These are phyloP conservation scores for Sinelater perroti DNA, from an alignment of 2,888 invertebrate genomes.

Conservation along the genomic window DNA sequence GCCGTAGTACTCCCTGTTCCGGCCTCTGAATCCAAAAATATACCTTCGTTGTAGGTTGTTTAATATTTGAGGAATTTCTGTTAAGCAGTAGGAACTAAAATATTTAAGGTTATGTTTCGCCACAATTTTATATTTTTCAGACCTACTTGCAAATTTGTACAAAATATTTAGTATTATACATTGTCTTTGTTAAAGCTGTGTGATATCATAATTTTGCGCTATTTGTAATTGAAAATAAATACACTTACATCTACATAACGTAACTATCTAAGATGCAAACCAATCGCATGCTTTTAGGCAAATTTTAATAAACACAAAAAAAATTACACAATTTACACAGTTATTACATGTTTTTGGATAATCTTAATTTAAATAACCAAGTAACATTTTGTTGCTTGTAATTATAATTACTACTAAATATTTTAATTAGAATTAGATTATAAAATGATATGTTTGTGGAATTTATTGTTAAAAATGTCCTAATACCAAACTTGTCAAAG, in stretches of 20 bases:
- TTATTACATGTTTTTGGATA: too few relatives aligned
- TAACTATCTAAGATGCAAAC: neutral
- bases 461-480: too few relatives aligned
- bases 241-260: too few relatives aligned
- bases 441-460: too few relatives aligned
- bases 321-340: too few relatives aligned
- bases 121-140: neutral
- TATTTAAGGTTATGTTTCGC: slow-evolving; percentile 15
- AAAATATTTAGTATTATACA: slow-evolving; percentile 3
- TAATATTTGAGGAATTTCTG: neutral
- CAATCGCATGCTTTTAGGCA: neutral
- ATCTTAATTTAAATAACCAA: too few relatives aligned
- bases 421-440: neutral
- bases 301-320: too few relatives aligned
- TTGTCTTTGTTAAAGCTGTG: neutral
- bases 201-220: neutral
- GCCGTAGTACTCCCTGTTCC: slow-evolving; percentile 73
- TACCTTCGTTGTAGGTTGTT: slow-evolving; percentile 41
- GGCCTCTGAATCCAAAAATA: slow-evolving; percentile 29
- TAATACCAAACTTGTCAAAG: neutral
- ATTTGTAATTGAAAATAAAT: neutral
- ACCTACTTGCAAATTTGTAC: slow-evolving; percentile 7
- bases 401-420: neutral
- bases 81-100: neutral
- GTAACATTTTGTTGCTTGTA: too few relatives aligned